phyloP scores from a whole-genome alignment of 2,888 invertebrate genomes.

The Amiota communis region DNA sequence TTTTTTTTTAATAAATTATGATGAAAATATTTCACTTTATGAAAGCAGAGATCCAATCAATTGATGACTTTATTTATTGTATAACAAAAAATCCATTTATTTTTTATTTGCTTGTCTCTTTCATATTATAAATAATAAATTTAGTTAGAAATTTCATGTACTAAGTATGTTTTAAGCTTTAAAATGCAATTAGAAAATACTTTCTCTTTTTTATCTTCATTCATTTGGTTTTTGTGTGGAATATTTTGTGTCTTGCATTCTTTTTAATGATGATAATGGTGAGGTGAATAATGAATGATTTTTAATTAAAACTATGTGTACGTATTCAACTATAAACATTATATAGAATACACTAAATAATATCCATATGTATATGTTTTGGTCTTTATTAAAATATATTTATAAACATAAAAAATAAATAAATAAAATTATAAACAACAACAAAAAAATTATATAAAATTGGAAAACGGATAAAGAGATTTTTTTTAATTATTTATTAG shows the following conservation, averaged over 20 bases:
- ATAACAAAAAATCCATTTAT: no score
- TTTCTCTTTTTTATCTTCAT: no score
- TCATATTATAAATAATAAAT: neutral
- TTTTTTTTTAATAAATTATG: no score
- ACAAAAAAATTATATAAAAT: no score
- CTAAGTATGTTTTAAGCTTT: neutral
- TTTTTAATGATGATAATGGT: neutral
- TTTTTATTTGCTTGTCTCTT: no score
- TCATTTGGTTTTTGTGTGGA: no score
- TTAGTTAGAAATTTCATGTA: slow-evolving; percentile 10
- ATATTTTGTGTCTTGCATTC: slow-evolving; percentile 3
- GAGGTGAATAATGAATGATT: no score
- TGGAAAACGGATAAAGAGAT: no score
- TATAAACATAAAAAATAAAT: slow-evolving; percentile 13
- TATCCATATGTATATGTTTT: slow-evolving; percentile 12
- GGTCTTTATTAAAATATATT: slow-evolving; percentile 18
- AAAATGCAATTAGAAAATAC: neutral
- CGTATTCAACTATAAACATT: neutral
- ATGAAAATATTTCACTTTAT: no score
- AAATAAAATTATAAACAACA: neutral
- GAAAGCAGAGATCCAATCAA: no score
- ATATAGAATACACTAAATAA: neutral
- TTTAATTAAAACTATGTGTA: neutral
- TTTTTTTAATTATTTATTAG: no score
- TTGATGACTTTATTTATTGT: no score